phyloP scores from a whole-genome alignment of 2,888 invertebrate genomes.

The Coelinius sp. region DNA sequence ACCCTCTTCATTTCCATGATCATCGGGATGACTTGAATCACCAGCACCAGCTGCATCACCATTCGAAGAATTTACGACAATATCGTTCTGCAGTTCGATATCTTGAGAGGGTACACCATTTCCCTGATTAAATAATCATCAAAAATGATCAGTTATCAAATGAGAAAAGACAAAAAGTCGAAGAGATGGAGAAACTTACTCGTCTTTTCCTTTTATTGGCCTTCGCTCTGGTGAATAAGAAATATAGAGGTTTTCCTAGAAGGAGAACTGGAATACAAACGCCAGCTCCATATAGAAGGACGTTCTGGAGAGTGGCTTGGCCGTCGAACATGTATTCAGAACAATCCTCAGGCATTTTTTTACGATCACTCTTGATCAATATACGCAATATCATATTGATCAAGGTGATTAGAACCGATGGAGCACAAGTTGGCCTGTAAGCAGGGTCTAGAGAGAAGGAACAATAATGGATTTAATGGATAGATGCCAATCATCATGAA shows the following conservation, averaged over 20 bases:
- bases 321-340: conserved; percentile 75
- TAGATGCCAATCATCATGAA: no score
- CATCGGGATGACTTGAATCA: conserved; percentile 68
- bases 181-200: conserved; percentile 58
- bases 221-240: conserved; percentile 63
- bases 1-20: conserved; percentile 75
- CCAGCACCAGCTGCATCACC: conserved; percentile 74
- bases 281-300: conserved; percentile 77
- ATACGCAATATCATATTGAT: conserved; percentile 82
- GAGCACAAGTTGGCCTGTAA: conserved; percentile 77
- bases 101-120: conserved; percentile 71
- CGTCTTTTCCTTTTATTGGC: conserved; percentile 47
- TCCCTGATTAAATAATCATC: conserved; percentile 30
- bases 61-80: conserved; percentile 70
- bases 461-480: conserved; percentile 24
- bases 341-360: conserved; percentile 71
- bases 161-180: background rate
- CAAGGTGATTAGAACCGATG: conserved; percentile 84
- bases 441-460: conserved; percentile 66
- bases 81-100: conserved; percentile 74
- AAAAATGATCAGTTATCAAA: background rate
- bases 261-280: conserved; percentile 85
- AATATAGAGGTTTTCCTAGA: conserved; percentile 82
- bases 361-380: background rate
- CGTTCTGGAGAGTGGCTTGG: conserved; percentile 76